Percentiles rank a stretch among this genome's conserved stretches.
Evolutionary conservation across 2,113 vertebrate genomes (phyloP).

Genomic region (Nasalis larvatus): DNA sequence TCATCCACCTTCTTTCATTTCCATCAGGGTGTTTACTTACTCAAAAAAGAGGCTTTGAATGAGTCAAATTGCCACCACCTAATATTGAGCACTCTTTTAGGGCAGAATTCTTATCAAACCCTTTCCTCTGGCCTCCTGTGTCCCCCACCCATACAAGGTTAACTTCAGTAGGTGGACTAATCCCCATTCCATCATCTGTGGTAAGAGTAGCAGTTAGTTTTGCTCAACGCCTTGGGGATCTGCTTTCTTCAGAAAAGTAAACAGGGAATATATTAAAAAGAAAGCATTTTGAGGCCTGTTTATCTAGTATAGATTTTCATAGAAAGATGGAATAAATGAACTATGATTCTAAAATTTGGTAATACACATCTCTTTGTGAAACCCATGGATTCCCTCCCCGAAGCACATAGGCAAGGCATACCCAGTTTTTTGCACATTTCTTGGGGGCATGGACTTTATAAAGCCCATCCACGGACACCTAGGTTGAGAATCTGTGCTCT

Average conservation of each 20-base stretch:
- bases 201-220: neutral
- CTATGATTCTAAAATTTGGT: neutral
- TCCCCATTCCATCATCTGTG: neutral
- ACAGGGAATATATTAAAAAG: neutral
- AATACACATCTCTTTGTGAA: neutral
- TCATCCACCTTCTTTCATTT: neutral
- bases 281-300: neutral
- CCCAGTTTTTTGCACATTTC: neutral
- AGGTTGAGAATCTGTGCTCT: neutral
- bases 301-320: neutral
- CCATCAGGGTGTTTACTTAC: neutral
- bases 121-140: neutral
- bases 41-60: neutral
- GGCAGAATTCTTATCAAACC: neutral
- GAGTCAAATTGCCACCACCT: neutral
- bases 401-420: neutral
- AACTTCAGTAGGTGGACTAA: neutral
- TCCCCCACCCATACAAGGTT: neutral
- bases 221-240: neutral
- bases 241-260: constrained; percentile 28
- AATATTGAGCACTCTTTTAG: neutral
- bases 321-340: neutral
- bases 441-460: neutral
- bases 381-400: neutral
- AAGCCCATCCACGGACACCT: neutral